A percentile compares a stretch with the other conserved stretches of the same genome.
Conservation (phyloP, 2,797 vertebrate genomes). For the Sylvia borin region DNA sequence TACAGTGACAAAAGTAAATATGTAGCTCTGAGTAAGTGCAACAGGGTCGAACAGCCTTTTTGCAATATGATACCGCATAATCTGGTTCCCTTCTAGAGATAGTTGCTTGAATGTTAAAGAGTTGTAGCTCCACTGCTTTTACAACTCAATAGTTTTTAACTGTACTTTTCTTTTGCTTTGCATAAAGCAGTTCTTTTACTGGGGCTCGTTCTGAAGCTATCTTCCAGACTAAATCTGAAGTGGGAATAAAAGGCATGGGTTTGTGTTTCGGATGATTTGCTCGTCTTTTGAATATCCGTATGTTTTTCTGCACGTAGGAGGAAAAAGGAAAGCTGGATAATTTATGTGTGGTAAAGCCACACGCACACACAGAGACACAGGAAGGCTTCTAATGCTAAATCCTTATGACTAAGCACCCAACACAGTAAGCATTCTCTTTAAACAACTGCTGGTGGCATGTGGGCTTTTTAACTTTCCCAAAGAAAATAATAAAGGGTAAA, state of each 20-base stretch:
- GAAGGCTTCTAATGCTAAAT: conserved; percentile 36
- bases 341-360: conserved; percentile 64
- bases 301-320: conserved; percentile 8
- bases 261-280: not conserved
- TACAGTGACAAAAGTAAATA: conserved; percentile 67
- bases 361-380: conserved; percentile 11
- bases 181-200: not conserved
- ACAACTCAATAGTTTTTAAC: not conserved
- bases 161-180: conserved; percentile 19
- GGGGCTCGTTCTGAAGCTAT: not conserved
- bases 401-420: conserved; percentile 48
- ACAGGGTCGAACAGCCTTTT: conserved; percentile 54
- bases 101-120: conserved; percentile 58
- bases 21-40: conserved; percentile 29
- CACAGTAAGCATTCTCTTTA: conserved; percentile 26
- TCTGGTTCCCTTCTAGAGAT: conserved; percentile 55
- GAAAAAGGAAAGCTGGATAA: conserved; percentile 55
- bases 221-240: conserved; percentile 4
- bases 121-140: conserved; percentile 8
- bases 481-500: conserved; percentile 20
- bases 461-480: conserved; percentile 21
- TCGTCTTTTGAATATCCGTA: not conserved
- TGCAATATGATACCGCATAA: conserved; percentile 61
- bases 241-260: not conserved
- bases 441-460: conserved; percentile 23